Evolutionary conservation across 2,888 invertebrate genomes (phyloP).

Genomic region (Lycocerus yunnanus): DNA sequence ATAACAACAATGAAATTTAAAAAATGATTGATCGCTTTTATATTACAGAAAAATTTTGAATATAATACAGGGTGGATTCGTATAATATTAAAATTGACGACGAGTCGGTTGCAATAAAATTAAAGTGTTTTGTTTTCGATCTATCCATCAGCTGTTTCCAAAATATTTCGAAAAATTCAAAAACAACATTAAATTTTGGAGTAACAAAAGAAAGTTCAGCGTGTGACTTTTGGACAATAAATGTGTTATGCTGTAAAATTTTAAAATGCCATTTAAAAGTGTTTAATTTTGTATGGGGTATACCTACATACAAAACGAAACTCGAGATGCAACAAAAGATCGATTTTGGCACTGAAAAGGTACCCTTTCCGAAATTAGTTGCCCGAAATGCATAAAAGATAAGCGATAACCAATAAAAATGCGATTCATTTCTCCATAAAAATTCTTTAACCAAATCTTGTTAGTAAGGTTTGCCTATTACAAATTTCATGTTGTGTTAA

Average conservation of each 20-base stretch:
- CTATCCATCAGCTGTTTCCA: too few species aligned
- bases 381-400: slow-evolving; percentile 24
- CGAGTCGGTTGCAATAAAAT: neutral
- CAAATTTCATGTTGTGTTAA: slow-evolving; percentile 24
- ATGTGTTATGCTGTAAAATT: slow-evolving; percentile 10
- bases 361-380: slow-evolving; percentile 27
- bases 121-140: neutral
- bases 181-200: neutral
- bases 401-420: slow-evolving; percentile 15
- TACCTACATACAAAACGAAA: slow-evolving; percentile 28
- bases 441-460: slow-evolving; percentile 10
- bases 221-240: slow-evolving; percentile 15
- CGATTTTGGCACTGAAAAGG: slow-evolving; percentile 25
- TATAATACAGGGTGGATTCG: neutral
- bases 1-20: too few species aligned
- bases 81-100: neutral
- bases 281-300: slow-evolving; percentile 24
- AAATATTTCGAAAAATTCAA: neutral
- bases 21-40: too few species aligned
- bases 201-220: neutral
- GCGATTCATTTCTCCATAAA: slow-evolving; percentile 24
- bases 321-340: slow-evolving; percentile 19
- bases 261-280: slow-evolving; percentile 28
- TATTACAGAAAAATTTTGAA: too few species aligned
- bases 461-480: neutral